phyloP scores from a whole-genome alignment of 2,113 vertebrate genomes.

The Taxidea taxus region DNA sequence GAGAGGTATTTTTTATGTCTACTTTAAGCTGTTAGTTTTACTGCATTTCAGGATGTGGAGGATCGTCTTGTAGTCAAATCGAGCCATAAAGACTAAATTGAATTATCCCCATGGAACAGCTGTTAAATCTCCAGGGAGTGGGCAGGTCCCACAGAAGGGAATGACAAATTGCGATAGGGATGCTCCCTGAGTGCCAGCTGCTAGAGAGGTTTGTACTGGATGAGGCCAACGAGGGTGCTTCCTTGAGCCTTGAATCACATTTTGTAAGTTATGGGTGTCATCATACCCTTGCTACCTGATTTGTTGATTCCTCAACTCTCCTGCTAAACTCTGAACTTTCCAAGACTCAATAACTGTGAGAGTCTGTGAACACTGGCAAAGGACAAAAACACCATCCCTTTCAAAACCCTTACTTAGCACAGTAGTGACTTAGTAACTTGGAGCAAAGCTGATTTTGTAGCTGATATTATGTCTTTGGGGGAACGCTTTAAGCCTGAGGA shows the following conservation, averaged over 20 bases:
- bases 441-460: neutral
- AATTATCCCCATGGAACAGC: slow-evolving; percentile 52
- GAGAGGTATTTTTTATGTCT: slow-evolving; percentile 45
- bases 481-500: neutral
- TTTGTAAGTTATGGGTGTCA: neutral
- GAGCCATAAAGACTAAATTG: slow-evolving; percentile 43
- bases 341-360: neutral
- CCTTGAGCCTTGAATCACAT: neutral
- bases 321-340: neutral
- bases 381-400: neutral
- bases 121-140: slow-evolving; percentile 34
- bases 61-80: slow-evolving; percentile 35
- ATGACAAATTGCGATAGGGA: neutral
- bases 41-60: neutral
- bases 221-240: neutral
- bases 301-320: neutral
- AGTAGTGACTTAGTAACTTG: neutral
- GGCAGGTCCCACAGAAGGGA: neutral
- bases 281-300: neutral
- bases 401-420: neutral
- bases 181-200: no score
- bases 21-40: slow-evolving; percentile 54
- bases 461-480: neutral
- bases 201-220: neutral
- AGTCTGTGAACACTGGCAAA: neutral